These are phyloP conservation scores for Drosophila pectinifera DNA, from an alignment of 1,140 invertebrate species.

Conservation along the genomic window DNA sequence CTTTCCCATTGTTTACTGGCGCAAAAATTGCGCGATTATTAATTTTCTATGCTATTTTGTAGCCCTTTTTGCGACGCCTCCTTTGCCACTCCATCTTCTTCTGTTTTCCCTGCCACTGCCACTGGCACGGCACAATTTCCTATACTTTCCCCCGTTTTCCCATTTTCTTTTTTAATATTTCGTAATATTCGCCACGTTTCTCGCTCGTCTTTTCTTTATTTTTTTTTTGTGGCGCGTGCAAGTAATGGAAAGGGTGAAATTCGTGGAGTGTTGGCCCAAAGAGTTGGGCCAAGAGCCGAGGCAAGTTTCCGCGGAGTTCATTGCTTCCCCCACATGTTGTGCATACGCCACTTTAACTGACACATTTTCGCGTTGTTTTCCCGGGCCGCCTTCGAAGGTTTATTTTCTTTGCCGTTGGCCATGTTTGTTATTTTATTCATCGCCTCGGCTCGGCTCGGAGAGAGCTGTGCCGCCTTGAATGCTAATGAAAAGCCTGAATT, in stretches of 20 bases:
- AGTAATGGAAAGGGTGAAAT: conserved; percentile 43
- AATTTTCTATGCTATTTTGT: conserved; percentile 84
- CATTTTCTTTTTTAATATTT: conserved; percentile 73
- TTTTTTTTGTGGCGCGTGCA: conserved; percentile 50
- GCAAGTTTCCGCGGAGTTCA: conserved; percentile 57
- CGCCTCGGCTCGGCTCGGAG: conserved; percentile 18
- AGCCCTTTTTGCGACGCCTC: conserved; percentile 48
- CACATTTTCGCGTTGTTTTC: conserved; percentile 62
- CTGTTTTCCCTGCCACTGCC: conserved; percentile 16
- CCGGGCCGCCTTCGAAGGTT: conserved; percentile 10
- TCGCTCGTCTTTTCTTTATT: conserved; percentile 18
- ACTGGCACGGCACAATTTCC: conserved; percentile 47
- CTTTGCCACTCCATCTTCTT: conserved; percentile 16
- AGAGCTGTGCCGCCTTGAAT: conserved; percentile 46
- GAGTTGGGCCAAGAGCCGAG: conserved; percentile 47
- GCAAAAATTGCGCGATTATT: conserved; percentile 83
- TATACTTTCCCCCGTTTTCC: conserved; percentile 44
- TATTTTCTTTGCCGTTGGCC: conserved; percentile 42
- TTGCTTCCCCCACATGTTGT: conserved; percentile 52
- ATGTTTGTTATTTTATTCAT: conserved; percentile 60
- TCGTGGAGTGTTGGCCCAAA: conserved; percentile 30
- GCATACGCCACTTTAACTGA: conserved; percentile 58
- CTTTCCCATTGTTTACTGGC: conserved; percentile 82
- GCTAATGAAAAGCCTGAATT: conserved; percentile 57
- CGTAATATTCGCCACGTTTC: conserved; percentile 62